These are phyloP conservation scores for Candoia aspera DNA, from an alignment of 2,113 vertebrate species.

Conservation along the genomic window DNA sequence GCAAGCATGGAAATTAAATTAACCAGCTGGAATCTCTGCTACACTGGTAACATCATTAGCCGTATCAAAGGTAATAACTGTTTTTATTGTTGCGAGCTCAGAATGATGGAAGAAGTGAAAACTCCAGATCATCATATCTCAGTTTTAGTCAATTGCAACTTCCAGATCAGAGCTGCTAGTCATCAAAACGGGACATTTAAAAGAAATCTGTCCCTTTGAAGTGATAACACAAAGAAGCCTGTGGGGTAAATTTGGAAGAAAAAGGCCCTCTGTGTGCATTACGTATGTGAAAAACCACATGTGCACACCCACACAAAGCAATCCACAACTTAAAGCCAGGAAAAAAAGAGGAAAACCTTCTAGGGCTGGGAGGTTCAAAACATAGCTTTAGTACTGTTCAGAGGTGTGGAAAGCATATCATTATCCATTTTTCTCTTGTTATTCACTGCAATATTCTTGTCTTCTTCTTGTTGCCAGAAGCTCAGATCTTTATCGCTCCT, in stretches of 20 bases:
- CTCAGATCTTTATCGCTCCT: constrained; percentile 30
- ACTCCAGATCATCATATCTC: constrained; percentile 61
- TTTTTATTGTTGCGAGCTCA: constrained; percentile 62
- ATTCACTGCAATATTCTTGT: not conserved
- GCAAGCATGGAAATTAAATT: constrained; percentile 68
- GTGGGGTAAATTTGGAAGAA: constrained; percentile 47
- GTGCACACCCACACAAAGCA: constrained; percentile 26
- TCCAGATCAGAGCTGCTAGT: constrained; percentile 64
- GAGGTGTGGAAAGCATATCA: constrained; percentile 53
- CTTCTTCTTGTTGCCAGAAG: constrained; percentile 48
- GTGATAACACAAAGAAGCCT: constrained; percentile 52
- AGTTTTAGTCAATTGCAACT: constrained; percentile 64
- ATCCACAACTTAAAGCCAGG: constrained; percentile 42
- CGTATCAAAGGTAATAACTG: constrained; percentile 59
- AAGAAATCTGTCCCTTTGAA: constrained; percentile 61
- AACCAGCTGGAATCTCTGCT: constrained; percentile 61
- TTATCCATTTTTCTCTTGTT: constrained; percentile 49
- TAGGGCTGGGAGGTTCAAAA: constrained; percentile 36
- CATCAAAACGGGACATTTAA: constrained; percentile 58
- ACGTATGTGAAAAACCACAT: constrained; percentile 37
- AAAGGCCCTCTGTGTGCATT: constrained; percentile 17
- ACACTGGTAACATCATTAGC: constrained; percentile 60
- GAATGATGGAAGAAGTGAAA: constrained; percentile 59
- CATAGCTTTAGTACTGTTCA: constrained; percentile 43
- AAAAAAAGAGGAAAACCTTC: constrained; percentile 43